These are phyloP conservation scores for Arenicola marina DNA, from an alignment of 2,888 invertebrate genomes.

Conservation along the genomic window DNA sequence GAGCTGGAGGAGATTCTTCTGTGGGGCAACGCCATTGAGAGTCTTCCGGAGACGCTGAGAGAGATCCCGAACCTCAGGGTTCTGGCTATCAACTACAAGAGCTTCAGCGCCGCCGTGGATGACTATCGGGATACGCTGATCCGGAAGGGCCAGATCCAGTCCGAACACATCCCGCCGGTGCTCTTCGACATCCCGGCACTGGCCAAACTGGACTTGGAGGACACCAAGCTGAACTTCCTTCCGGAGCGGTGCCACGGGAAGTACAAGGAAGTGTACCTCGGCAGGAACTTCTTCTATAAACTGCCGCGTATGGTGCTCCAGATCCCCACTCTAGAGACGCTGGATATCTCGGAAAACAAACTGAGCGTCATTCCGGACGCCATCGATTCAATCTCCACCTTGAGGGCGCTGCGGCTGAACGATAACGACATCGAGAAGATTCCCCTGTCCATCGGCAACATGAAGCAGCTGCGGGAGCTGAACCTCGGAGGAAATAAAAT, in stretches of 20 bases:
- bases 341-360: conserved; percentile 54
- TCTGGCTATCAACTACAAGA: conserved; percentile 51
- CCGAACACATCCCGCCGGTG: conserved; percentile 59
- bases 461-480: conserved; percentile 48
- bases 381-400: conserved; percentile 43
- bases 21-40: conserved; percentile 60
- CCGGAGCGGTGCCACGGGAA: conserved; percentile 39
- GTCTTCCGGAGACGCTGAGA: conserved; percentile 56
- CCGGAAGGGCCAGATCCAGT: conserved; percentile 56
- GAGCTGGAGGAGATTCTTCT: conserved; percentile 56
- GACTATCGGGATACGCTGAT: conserved; percentile 56
- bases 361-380: conserved; percentile 49
- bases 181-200: conserved; percentile 58
- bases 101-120: conserved; percentile 54
- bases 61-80: conserved; percentile 54
- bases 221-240: conserved; percentile 57
- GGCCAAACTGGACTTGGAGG: conserved; percentile 52
- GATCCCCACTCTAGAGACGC: conserved; percentile 40
- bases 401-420: conserved; percentile 42
- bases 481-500: conserved; percentile 51
- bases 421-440: conserved; percentile 47
- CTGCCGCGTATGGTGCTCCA: conserved; percentile 35
- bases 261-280: conserved; percentile 49
- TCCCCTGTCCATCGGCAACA: conserved; percentile 44
- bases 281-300: conserved; percentile 45